Evolutionary conservation across 2,888 invertebrate species (phyloP), one percentile per base, ranked within the genome.

Genomic region (Cosmopolites sordidus): DNA sequence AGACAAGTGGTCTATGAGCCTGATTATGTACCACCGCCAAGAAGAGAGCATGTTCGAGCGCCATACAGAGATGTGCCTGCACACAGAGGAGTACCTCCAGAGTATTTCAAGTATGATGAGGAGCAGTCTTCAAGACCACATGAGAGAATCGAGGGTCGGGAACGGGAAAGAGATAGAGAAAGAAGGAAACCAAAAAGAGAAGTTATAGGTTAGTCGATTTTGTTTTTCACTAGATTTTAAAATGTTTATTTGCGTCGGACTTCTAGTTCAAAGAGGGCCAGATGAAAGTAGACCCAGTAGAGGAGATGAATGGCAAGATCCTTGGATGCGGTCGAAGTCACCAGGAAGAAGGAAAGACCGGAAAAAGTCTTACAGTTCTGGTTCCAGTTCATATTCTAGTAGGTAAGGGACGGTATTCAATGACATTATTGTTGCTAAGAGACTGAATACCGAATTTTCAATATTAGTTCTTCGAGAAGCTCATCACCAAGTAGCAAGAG

Each of bases 301-400:
- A 39, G 87, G 83, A 0, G 94, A 95, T 70, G 94, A 94, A 66
- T 96, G 95, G 94, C 89, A 88, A 39, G 95, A 96, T 76, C 95
- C 95, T 0, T 96, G 95, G 95, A 92, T 92, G 86, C 75, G 86
- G 27, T 81, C 83, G 2, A 86, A 85, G 63, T 84, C 84, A 2
- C 84, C 83, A 70, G 76, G 83, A 1, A 79, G 75, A 55, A 68
- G 81, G 33, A 82, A 83, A 56, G 56, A 56, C 12, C 76, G 69
- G 47, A 71, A 73, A 59, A 81, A 83, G 58, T 86, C 87, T 15
- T 87, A 87, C 64, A 86, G 86, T 58, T 84, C 86, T 1, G 84
- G 83, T 30, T 87, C 87, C 22, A 86, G 86, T 51, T 84, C 84
- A 62, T 79, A 81, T 14, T 78, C 79, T 1, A 79, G 82, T 63